Base-by-base conservation (phyloP, 2,797 vertebrate genomes). In the Cynopterus sphinx region DNA sequence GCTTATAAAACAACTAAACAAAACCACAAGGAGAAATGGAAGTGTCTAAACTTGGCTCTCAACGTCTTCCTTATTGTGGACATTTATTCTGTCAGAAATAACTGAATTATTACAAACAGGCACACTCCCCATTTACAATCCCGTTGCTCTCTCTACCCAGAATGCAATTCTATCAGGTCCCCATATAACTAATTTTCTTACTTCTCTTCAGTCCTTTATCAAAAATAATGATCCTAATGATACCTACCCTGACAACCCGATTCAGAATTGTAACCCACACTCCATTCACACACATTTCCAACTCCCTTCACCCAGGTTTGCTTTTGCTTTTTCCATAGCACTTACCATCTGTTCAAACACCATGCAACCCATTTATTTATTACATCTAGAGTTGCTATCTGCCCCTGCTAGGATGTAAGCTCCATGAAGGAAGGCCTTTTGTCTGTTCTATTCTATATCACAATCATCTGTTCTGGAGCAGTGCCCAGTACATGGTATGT, bases 1-100 rank as follows among this genome's bases (percentile, higher is more conserved):
- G 55, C 36, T 78, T 93, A 55, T 87, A 49, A 94, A 87, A 91
- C 41, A 63, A 75, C 86, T 51, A 89, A 94, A 92, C 21, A 53
- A 55, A 91, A 51, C 70, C 55, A 31, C 17, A 21, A 49, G 49
- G n/a, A 91, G 39, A 26, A 67, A 68, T 68, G n/a, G 46, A 31
- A 86, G 65, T 16, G 15, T 86, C 49, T 81, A 63, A 84, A 55
- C 75, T 53, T 33, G n/a, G 9, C 67, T 85, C 67, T 88, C 74
- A 67, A 1, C 51, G 75, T 84, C 70, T 67, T 73, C 43, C 91
- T 88, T 43, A 39, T 63, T 70, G 39, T 59, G 49, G 73, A 31
- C 68, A 70, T 92, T 95, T 68, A 63, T 63, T 75, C 39, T 55
- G 17, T 71, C 57, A 51, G 68, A 92, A 92, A 74, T 61, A 63